Conservation (phyloP, 2,113 vertebrate genomes). For the Gadus macrocephalus region DNA sequence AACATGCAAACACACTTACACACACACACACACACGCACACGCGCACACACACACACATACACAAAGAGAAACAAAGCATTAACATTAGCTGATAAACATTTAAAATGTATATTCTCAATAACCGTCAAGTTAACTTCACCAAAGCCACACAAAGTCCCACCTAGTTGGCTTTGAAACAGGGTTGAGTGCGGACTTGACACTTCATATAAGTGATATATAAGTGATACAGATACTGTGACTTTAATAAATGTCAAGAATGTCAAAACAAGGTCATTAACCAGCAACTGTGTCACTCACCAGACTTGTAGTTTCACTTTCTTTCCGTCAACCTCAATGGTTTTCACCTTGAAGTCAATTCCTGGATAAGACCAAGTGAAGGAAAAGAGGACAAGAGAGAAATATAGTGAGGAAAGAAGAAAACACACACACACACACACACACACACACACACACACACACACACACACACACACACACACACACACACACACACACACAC, state of each 20-base stretch:
- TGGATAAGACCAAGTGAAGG: slow-evolving; percentile 39
- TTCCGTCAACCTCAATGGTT: slow-evolving; percentile 88
- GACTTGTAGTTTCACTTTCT: slow-evolving; percentile 93
- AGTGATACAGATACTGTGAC: no score
- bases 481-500: slow-evolving; percentile 14
- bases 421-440: slow-evolving; percentile 4
- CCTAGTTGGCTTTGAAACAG: no score
- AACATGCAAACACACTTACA: neutral
- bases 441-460: neutral
- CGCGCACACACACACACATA: neutral
- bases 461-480: slow-evolving; percentile 8
- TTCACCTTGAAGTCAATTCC: slow-evolving; percentile 96
- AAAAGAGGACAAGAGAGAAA: neutral
- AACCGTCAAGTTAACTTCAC: no score
- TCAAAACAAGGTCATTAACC: neutral
- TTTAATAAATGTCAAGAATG: neutral
- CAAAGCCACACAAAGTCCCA: no score
- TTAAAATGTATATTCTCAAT: neutral
- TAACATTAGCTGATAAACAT: neutral
- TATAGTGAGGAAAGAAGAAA: slow-evolving; percentile 35
- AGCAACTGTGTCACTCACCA: slow-evolving; percentile 73
- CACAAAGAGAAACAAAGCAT: neutral
- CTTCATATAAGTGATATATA: no score
- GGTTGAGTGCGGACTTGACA: no score
- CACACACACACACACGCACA: neutral